These are phyloP conservation scores for Cyanoramphus novaezelandiae DNA, from an alignment of 2,113 vertebrate genomes.

Conservation along the genomic window DNA sequence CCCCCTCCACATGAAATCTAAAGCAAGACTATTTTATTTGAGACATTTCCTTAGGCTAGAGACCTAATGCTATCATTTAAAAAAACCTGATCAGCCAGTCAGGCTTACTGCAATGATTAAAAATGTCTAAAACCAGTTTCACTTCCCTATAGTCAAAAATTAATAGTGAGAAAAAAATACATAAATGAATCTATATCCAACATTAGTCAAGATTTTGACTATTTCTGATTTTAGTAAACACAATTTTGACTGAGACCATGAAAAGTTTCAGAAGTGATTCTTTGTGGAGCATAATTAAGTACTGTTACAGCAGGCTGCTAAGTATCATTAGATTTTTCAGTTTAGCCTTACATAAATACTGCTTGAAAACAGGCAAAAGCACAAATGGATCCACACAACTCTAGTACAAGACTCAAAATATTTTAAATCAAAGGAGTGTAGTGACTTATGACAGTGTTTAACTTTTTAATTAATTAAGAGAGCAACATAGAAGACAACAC, in stretches of 20 bases:
- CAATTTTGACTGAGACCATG: background rate
- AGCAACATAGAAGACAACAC: constrained; percentile 21
- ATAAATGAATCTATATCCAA: background rate
- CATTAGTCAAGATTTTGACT: background rate
- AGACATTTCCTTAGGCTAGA: background rate
- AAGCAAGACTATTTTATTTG: background rate
- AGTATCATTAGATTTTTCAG: background rate
- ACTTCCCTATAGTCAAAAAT: background rate
- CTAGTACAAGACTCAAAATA: background rate
- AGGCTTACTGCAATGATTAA: background rate
- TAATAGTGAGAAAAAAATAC: background rate
- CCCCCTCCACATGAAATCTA: background rate
- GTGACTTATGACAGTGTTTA: constrained; percentile 26
- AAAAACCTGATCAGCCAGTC: background rate
- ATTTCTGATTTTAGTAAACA: background rate
- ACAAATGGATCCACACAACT: background rate
- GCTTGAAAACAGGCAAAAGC: background rate
- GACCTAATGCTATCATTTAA: background rate
- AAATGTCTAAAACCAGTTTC: background rate
- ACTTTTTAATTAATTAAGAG: constrained; percentile 51
- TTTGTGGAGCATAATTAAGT: background rate
- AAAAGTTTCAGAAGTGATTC: background rate
- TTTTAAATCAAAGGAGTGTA: background rate
- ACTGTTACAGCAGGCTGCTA: background rate
- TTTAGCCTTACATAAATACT: background rate